Conservation (phyloP, 2,888 invertebrate species). For the Ptychoptera contaminata region DNA sequence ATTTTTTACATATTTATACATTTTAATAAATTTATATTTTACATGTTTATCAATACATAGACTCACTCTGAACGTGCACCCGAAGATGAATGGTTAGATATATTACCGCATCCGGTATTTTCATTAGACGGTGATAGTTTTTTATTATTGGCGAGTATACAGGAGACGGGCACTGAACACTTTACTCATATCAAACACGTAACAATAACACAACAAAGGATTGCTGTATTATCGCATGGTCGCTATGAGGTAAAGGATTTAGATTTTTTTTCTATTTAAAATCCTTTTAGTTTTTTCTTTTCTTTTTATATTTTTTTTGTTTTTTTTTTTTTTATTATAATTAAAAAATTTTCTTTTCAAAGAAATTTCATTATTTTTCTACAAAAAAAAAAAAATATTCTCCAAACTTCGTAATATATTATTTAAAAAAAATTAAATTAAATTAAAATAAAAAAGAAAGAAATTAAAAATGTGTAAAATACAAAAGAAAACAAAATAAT, state of each 20-base stretch:
- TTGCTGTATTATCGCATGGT: conserved; percentile 73
- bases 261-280: not conserved
- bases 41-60: conserved; percentile 29
- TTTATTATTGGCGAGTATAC: conserved; percentile 63
- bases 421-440: too few relatives aligned
- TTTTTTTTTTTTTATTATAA: conserved; percentile 1
- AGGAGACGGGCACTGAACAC: conserved; percentile 69
- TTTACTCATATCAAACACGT: conserved; percentile 82
- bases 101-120: conserved; percentile 70
- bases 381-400: too few relatives aligned
- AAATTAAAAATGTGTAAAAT: conserved; percentile 5
- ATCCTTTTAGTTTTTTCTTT: conserved; percentile 3
- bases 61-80: conserved; percentile 71
- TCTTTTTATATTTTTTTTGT: conserved; percentile 9
- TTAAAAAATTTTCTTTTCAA: too few relatives aligned
- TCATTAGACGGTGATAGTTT: conserved; percentile 73
- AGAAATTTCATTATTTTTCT: too few relatives aligned
- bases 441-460: conserved; percentile 1
- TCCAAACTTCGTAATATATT: too few relatives aligned
- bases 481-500: conserved; percentile 6
- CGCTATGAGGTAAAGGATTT: conserved; percentile 62
- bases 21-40: too few relatives aligned
- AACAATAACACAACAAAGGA: conserved; percentile 63
- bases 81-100: conserved; percentile 73
- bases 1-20: too few relatives aligned